Percentiles rank a stretch among this genome's conserved stretches.
phyloP scores from a whole-genome alignment of 64 coral and sea anemone genomes.

The Anthopleura sola region DNA sequence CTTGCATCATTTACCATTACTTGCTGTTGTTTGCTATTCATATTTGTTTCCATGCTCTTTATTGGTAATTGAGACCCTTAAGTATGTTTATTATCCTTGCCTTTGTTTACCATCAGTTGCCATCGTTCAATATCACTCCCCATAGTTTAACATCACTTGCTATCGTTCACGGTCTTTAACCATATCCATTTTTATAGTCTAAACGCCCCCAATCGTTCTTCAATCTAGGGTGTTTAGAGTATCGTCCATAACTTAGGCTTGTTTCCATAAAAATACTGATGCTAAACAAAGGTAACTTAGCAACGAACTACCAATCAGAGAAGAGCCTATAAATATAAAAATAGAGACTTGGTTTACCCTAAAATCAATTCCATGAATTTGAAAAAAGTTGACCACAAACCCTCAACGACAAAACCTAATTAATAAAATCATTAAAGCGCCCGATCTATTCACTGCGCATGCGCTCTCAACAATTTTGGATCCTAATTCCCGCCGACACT shows the following conservation, averaged over 20 bases:
- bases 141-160: neutral
- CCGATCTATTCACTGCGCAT: too few relatives aligned
- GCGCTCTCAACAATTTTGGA: too few relatives aligned
- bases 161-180: neutral
- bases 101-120: neutral
- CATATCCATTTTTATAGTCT: neutral
- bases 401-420: too few relatives aligned
- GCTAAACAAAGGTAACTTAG: neutral
- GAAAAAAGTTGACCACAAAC: too few relatives aligned
- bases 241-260: neutral
- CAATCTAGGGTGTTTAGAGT: neutral
- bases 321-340: neutral
- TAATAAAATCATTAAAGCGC: too few relatives aligned
- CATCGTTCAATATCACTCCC: neutral
- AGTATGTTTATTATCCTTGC: neutral
- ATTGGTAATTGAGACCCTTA: neutral
- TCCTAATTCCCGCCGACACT: too few relatives aligned
- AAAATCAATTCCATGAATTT: too few relatives aligned
- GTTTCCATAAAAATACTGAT: neutral
- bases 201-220: neutral
- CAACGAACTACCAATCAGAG: slow-evolving; percentile 2
- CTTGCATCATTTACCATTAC: neutral
- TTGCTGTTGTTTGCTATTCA: neutral
- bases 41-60: neutral
- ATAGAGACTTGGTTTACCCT: neutral